Evolutionary conservation across 2,797 vertebrate genomes (phyloP), one percentile per base, ranked within the genome.

Genomic region (Melanotaenia parkinsoni): DNA sequence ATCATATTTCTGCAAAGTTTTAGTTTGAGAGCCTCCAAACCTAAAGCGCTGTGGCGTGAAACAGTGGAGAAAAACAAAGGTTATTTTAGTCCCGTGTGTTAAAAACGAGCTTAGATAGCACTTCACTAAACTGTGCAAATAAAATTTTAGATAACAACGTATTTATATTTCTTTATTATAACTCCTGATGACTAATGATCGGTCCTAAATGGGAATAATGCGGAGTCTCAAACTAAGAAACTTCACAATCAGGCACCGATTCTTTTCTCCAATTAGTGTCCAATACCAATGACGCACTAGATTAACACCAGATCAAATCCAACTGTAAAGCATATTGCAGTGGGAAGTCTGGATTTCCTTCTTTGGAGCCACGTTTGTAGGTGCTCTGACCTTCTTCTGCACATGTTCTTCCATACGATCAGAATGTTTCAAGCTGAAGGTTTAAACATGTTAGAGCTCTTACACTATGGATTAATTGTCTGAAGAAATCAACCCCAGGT

Each of bases 361-460:
- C 9, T 35, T 35, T 30, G 28, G 33, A 10, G 1, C 33, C 33
- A 35, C 33, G 9, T 35, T 35, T 9, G 33, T 10, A 35, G 33
- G 33, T 35, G 33, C 6, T 9, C 33, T 35, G 33, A 35, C 33
- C 33, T 35, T 35, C 33, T 35, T 7, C 33, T 30, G 28, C 28
- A 30, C 28, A 4, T 30, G 33, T 35, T 7, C 47, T 12, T 24
- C 26, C 35, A 24, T 63, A 53, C 58, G 45, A 22, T 53, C 50
- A 40, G 47, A 58, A 13, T 50, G 24, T 70, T 63, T 58, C 35
- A 51, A 24, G 47, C 47, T 63, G 12, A 37, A 38, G 35, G 45
- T 1, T n/a, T 16, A 56, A 45, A 45, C 11, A 2, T 16, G 51
- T 53, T 0, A 14, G 0, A 1, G 37, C 11, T 1, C 33, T 59